Evolutionary conservation across 2,113 vertebrate genomes (phyloP).

Genomic region (Ophthalmolycus amberensis): DNA sequence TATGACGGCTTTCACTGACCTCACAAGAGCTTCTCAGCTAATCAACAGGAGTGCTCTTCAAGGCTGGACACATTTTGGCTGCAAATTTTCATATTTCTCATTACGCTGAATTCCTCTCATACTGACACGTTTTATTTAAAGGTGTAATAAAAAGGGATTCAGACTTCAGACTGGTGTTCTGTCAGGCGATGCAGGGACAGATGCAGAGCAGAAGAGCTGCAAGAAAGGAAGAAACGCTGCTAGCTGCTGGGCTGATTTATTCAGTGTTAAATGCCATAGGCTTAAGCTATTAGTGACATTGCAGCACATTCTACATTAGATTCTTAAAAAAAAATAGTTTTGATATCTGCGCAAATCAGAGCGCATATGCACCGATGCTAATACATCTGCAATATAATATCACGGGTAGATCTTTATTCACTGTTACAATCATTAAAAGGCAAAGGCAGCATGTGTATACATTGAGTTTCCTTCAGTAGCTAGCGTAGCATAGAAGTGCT

Average conservation of each 20-base stretch:
- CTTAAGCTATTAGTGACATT: not conserved
- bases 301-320: too few relatives aligned
- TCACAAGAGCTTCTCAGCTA: slow-evolving; percentile 49
- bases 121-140: not conserved
- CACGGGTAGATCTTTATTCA: not conserved
- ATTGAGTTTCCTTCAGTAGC: not conserved
- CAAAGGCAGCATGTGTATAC: not conserved
- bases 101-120: slow-evolving; percentile 36
- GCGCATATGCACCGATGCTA: not conserved
- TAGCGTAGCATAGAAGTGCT: not conserved
- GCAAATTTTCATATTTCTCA: slow-evolving; percentile 9
- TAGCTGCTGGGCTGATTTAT: too few relatives aligned
- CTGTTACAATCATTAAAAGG: not conserved
- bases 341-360: not conserved
- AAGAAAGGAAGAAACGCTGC: not conserved
- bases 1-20: slow-evolving; percentile 31
- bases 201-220: not conserved
- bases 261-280: not conserved
- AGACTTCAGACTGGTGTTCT: not conserved
- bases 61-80: slow-evolving; percentile 37
- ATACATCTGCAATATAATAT: not conserved
- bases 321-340: not conserved
- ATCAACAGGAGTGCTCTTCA: slow-evolving; percentile 55
- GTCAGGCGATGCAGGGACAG: not conserved
- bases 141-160: not conserved